phyloP scores from a whole-genome alignment of 2,113 vertebrate genomes.

The Ibidorhyncha struthersii region DNA sequence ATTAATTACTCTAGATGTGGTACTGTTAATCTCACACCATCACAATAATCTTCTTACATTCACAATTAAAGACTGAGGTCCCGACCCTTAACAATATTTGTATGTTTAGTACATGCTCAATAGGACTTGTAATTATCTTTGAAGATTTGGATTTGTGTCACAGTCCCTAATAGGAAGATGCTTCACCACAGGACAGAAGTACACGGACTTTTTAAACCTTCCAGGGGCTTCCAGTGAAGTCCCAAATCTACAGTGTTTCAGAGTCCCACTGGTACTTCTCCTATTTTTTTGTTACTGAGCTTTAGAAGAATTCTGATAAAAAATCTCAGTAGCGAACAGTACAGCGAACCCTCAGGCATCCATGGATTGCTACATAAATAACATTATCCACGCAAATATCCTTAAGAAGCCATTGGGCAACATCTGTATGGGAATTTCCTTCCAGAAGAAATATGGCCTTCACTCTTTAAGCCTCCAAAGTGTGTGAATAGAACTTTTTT shows the following conservation, averaged over 20 bases:
- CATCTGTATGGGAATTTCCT: background rate
- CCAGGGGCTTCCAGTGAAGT: background rate
- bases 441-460: rapidly evolving
- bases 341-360: background rate
- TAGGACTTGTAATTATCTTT: rapidly evolving
- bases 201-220: background rate
- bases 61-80: background rate
- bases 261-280: background rate
- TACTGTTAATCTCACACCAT: background rate
- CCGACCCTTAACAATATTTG: background rate
- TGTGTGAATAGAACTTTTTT: rapidly evolving
- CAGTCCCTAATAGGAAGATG: background rate
- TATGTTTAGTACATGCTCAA: background rate
- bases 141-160: background rate
- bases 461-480: background rate
- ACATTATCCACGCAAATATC: background rate
- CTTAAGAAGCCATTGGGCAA: background rate
- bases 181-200: background rate
- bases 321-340: background rate
- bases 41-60: background rate
- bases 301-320: background rate
- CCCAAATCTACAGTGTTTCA: background rate
- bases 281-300: background rate
- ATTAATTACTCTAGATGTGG: background rate
- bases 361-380: background rate